Base-by-base conservation (phyloP, 2,888 invertebrate species). In the Caenorhabditis sp. region DNA sequence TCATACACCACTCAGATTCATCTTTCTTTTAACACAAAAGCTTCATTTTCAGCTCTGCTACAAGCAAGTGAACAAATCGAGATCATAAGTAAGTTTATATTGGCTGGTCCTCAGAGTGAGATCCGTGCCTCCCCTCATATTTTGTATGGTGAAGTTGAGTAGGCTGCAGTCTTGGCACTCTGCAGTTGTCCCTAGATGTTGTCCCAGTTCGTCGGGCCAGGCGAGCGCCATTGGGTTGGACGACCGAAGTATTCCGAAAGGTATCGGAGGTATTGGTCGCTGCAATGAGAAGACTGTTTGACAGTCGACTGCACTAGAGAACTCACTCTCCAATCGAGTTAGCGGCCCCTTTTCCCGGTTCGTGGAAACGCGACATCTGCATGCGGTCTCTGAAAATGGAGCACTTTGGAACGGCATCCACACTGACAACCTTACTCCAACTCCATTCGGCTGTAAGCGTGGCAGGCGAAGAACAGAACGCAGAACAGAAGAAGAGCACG, bases 311-410 rank as follows among this genome's bases (percentile, higher is more conserved):
- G n/a, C n/a, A n/a, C n/a, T 40, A 18, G 20, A 1, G 11, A 2
- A 79, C 79, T 79, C 32, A 79, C 79, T 71, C 79, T 79, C 71
- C 71, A 50, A 50, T 58, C 18, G 60, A 32, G 51, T 35, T 60
- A 37, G 70, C 62, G 70, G 69, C 78, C 53, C 79, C 71, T 40
- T 70, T 71, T 67, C 51, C 79, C 58, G 71, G 71, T 71, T 80
- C 80, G 55, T 80, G 80, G 64, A 80, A 80, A n/a, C 80, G 67
- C 56, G 80, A 80, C 71, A 80, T 72, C 58, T 72, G 72, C 80
- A 80, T 72, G 15, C 72, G 72, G 51, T 80, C 80, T 56, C 80
- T 80, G 58, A 4, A 80, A 72, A n/a, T 22, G 11, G 20, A 2
- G n/a, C 13, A 35, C 50, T 51, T 50, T 13, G n/a, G 9, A 44